Evolutionary conservation across 2,888 invertebrate species (phyloP), one percentile per base, ranked within the genome.

Genomic region (Euplexia lucipara): DNA sequence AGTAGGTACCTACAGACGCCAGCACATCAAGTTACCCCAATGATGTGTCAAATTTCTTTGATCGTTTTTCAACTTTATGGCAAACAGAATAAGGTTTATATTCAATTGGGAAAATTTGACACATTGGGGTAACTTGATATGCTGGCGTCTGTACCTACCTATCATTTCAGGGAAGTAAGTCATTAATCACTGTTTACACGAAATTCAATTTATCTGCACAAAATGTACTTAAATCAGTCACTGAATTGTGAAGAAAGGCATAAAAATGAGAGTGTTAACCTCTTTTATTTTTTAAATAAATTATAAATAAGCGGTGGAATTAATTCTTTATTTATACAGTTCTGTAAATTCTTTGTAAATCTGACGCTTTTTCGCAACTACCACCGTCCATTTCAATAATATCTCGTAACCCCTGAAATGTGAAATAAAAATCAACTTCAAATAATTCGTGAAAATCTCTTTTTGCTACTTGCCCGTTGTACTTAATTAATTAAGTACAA

Each of bases 391-490:
- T 47, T 41, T 20, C 41, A 4, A 41, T 8, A 41, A 58, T 26
- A 42, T 30, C 12, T 22, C n/a, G 14, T 14, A 41, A 42, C n/a
- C 12, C 8, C 26, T 10, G 60, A 18, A 37, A 39, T 39, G n/a
- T 44, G 5, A 53, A 62, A 58, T 5, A 32, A 57, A 56, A 47
- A 39, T 39, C 2, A 47, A 22, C 10, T 3, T 18, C 14, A 41
- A 47, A 41, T 48, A 12, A 47, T 14, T 45, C 16, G 10, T 5
- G 34, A 41, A 60, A 45, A 34, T 18, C 8, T 12, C 16, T 20
- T 37, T 10, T 5, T n/a, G n/a, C n/a, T n/a, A n/a, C n/a, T n/a
- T n/a, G n/a, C n/a, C n/a, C n/a, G n/a, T n/a, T n/a, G n/a, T n/a
- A n/a, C 12, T 20, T 60, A 14, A 39, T n/a, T n/a, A 26, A n/a